A percentile compares a stretch with the other conserved stretches of the same genome.
Evolutionary conservation across 2,113 vertebrate genomes (phyloP).

Genomic region (Columba janthina): DNA sequence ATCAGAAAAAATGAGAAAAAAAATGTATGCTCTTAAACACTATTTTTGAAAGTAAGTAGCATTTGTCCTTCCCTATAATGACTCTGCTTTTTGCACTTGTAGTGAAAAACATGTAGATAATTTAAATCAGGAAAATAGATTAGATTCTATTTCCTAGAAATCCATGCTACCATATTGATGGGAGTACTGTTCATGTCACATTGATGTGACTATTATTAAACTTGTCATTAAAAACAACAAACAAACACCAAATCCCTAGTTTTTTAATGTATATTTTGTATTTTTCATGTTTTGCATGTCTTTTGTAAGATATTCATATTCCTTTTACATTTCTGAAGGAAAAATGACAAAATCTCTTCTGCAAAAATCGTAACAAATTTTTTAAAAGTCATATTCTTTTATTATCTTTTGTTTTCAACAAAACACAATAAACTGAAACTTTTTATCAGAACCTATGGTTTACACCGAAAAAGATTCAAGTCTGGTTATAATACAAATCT

Average conservation of each 20-base stretch:
- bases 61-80: not conserved
- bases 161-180: not conserved
- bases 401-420: rapidly evolving
- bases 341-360: not conserved
- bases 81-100: not conserved
- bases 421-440: rapidly evolving
- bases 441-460: not conserved
- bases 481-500: not conserved
- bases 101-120: not conserved
- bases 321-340: not conserved
- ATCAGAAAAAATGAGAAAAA: not conserved
- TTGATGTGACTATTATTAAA: not conserved
- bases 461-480: not conserved
- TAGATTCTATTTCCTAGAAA: not conserved
- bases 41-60: not conserved
- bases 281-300: rapidly evolving
- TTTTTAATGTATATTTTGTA: not conserved
- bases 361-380: not conserved
- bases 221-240: not conserved
- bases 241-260: rapidly evolving
- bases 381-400: rapidly evolving
- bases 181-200: not conserved
- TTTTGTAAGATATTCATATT: not conserved
- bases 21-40: not conserved
- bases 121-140: not conserved